Percentiles rank a stretch among this genome's conserved stretches.
These are phyloP conservation scores for Trachelus stipa DNA, from an alignment of 2,888 invertebrate species.

Conservation along the genomic window DNA sequence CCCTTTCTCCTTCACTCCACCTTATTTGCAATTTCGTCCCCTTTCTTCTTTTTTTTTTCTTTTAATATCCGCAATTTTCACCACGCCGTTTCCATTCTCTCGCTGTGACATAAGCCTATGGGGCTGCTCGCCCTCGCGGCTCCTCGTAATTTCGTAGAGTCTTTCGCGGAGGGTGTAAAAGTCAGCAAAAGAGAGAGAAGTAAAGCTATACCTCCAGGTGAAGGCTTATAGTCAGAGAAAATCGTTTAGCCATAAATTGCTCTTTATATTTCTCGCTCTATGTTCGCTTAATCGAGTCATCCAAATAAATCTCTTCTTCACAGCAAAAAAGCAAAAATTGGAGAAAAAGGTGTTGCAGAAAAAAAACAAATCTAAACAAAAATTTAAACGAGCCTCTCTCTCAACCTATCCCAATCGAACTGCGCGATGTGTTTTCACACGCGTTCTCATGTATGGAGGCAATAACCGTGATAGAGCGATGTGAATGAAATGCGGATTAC, in stretches of 20 bases:
- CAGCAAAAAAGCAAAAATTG: too few relatives aligned
- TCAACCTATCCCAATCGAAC: not conserved
- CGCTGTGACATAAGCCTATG: not conserved
- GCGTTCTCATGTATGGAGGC: not conserved
- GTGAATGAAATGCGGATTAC: slow-evolving; percentile 6
- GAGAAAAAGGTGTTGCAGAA: not conserved
- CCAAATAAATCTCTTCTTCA: not conserved
- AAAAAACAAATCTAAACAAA: not conserved
- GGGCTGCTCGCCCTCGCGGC: not conserved
- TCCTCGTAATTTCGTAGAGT: not conserved
- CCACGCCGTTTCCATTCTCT: not conserved
- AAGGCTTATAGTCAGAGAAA: not conserved
- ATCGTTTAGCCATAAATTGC: not conserved
- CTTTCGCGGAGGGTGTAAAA: not conserved
- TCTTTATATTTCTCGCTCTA: not conserved
- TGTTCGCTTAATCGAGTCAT: not conserved
- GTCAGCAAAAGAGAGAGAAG: not conserved
- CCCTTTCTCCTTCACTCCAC: not conserved
- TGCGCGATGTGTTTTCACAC: not conserved
- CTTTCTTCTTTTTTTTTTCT: not conserved
- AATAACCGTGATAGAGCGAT: not conserved
- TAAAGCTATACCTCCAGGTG: not conserved
- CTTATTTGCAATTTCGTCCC: not conserved
- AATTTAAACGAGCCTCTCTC: not conserved
- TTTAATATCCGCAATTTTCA: not conserved